Base-by-base conservation (phyloP, 2,888 invertebrate species). In the Apodemia mormo region DNA sequence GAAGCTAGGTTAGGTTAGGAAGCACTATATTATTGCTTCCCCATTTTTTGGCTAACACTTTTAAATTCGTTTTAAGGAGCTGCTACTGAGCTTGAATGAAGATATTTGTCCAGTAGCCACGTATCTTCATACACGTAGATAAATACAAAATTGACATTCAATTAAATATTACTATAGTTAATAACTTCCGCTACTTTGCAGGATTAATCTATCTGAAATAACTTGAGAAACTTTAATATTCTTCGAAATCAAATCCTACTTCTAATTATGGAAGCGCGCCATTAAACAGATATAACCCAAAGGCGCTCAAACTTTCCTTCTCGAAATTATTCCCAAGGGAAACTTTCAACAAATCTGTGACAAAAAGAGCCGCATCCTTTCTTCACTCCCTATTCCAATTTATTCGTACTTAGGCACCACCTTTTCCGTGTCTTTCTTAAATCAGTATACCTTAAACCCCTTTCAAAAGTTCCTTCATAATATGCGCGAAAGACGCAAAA, bases 401-500 rank as follows among this genome's bases (percentile, higher is more conserved):
- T 87, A 85, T 85, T 85, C 79, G 77, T 76, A 79, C 81, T 78
- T 78, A 83, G 83, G 89, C 80, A 84, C 90, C 89, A 89, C 90
- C 91, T 90, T 88, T 80, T 80, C 77, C 77, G 68, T 79, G 80
- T 93, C 85, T 86, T 81, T 78, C 82, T 81, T 82, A 84, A 87
- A 87, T 86, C 86, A 85, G 85, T 86, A 85, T 87, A 81, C 82
- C 80, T 86, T 83, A 85, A 61, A 88, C 88, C 91, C 89, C 89
- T 89, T 89, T 88, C 84, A 85, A 85, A 91, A 89, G 83, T 90
- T 87, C 79, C 79, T 81, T 85, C 82, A 84, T 88, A 88, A 88
- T 89, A 89, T 80, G 76, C 77, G 75, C 73, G 69, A 33, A 74
- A 73, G 75, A 75, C 74, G 74, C 74, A 73, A 78, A 78, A 78